These are phyloP conservation scores for Onychorhynchus coronatus DNA, from an alignment of 2,113 vertebrate genomes.

Conservation along the genomic window DNA sequence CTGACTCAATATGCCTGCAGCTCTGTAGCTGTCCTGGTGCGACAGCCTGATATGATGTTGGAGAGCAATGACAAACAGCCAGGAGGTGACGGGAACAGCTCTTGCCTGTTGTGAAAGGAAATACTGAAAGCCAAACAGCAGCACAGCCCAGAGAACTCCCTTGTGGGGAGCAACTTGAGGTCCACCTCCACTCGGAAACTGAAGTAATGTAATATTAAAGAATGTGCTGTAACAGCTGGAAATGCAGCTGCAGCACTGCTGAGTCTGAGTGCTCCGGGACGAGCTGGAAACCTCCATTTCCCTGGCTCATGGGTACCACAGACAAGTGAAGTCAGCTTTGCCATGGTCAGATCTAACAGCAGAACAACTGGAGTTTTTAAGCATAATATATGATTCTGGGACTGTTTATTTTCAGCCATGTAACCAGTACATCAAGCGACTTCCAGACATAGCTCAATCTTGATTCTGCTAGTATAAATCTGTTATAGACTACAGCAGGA, in stretches of 20 bases:
- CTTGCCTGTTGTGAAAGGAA: slow-evolving; percentile 1
- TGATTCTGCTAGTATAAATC: background rate
- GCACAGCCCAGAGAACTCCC: background rate
- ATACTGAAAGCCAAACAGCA: background rate
- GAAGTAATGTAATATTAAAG: background rate
- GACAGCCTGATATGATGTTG: background rate
- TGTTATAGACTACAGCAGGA: background rate
- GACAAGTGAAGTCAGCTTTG: background rate
- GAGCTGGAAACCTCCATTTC: background rate
- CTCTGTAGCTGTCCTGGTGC: background rate
- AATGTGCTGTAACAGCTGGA: background rate
- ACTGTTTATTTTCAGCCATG: background rate
- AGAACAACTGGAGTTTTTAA: background rate
- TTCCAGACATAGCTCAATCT: background rate
- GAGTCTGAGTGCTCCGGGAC: background rate
- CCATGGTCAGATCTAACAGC: background rate
- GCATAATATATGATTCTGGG: background rate
- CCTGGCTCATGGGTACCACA: background rate
- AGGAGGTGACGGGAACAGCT: slow-evolving; percentile 2
- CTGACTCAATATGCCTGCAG: background rate
- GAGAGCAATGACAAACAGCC: slow-evolving; percentile 1
- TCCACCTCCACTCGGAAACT: background rate
- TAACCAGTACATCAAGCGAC: background rate
- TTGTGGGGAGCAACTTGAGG: background rate
- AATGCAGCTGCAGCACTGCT: background rate